A percentile compares a stretch with the other conserved stretches of the same genome.
These are phyloP conservation scores for Sebastes fasciatus DNA, from an alignment of 2,113 vertebrate genomes.

Conservation along the genomic window DNA sequence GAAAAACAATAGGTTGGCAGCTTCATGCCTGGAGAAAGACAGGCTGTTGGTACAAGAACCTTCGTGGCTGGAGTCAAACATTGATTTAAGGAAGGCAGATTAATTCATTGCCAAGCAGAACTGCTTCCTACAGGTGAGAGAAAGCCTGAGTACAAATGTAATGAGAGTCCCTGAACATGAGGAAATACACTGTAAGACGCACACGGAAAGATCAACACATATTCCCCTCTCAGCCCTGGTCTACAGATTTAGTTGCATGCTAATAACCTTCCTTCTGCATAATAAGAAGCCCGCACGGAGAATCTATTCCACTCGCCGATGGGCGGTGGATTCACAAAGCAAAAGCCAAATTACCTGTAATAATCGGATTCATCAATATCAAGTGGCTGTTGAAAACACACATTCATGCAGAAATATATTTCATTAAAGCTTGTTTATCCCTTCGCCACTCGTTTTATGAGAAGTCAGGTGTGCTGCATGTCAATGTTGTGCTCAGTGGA, in stretches of 20 bases:
- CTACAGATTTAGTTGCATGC: background rate
- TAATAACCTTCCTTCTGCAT: background rate
- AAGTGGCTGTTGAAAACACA: background rate
- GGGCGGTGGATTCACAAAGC: background rate
- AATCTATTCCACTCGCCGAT: background rate
- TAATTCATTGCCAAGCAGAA: background rate
- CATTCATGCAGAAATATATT: slow-evolving; percentile 1
- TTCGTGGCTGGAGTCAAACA: slow-evolving; percentile 17
- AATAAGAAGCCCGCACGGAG: background rate
- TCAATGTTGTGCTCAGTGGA: background rate
- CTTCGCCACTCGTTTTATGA: background rate
- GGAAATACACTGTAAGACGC: background rate
- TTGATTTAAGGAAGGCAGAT: slow-evolving; percentile 18
- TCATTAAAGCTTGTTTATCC: background rate
- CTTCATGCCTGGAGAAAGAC: slow-evolving; percentile 1
- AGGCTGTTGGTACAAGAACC: background rate
- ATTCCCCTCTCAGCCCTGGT: background rate
- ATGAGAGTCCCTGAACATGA: background rate
- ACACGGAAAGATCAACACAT: background rate
- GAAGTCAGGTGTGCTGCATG: background rate
- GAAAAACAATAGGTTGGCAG: slow-evolving; percentile 10
- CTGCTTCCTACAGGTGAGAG: background rate
- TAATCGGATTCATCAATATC: slow-evolving; percentile 8
- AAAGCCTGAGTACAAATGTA: slow-evolving; percentile 23
- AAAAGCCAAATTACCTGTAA: slow-evolving; percentile 12